phyloP scores from a whole-genome alignment of 2,888 invertebrate species.

The Eucriotettix oculatus region DNA sequence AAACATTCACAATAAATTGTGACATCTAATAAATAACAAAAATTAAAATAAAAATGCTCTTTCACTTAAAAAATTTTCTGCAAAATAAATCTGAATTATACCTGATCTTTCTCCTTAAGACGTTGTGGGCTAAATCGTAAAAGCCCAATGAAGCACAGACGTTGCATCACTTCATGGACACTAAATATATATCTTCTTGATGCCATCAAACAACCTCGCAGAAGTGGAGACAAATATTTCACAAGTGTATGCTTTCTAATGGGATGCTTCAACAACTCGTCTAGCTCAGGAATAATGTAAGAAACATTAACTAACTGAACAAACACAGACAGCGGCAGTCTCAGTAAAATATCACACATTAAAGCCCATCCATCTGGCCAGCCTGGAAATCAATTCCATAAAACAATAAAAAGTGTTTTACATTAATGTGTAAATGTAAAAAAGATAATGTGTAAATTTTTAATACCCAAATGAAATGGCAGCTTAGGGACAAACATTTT shows the following conservation, averaged over 20 bases:
- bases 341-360: conserved; percentile 47
- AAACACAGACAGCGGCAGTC: conserved; percentile 54
- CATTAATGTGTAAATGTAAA: neutral
- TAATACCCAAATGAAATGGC: conserved; percentile 32
- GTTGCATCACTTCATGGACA: conserved; percentile 35
- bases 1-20: too few species aligned
- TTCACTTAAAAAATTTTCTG: too few species aligned
- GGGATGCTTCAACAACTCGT: conserved; percentile 44
- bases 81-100: conserved; percentile 16
- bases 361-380: conserved; percentile 50
- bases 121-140: conserved; percentile 48
- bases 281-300: conserved; percentile 36
- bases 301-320: conserved; percentile 44
- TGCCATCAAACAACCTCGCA: conserved; percentile 33
- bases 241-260: conserved; percentile 45
- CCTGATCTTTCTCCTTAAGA: conserved; percentile 48
- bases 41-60: too few species aligned
- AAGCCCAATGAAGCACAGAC: conserved; percentile 49
- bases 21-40: too few species aligned
- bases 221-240: conserved; percentile 35
- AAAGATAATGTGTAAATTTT: neutral
- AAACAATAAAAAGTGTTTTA: neutral
- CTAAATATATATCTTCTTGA: conserved; percentile 40
- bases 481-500: conserved; percentile 56
- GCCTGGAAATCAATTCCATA: conserved; percentile 19